Evolutionary conservation across 2,113 vertebrate species (phyloP), one percentile per base, ranked within the genome.

Genomic region (Corvus cornix): DNA sequence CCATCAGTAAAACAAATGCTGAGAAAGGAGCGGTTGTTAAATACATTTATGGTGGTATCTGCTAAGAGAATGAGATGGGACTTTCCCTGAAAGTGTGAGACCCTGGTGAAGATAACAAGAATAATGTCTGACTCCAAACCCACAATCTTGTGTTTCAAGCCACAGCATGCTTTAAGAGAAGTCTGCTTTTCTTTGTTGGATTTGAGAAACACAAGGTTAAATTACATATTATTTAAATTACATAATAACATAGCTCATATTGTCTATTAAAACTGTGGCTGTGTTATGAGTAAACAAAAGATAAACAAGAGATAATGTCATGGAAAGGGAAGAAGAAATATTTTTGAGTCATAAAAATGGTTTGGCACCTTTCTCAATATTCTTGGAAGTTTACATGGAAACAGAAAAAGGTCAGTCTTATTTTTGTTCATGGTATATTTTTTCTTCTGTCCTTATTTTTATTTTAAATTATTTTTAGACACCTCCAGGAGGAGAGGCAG

Each of bases 211-310:
- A 66, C 17, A 69, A 62, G 4, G 0, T 41, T 41, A 41, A 41
- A 41, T 41, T 41, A 41, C 39, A 41, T 41, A 41, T 41, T 41
- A 41, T 41, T 41, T 41, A 41, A 62, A 44, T 79, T 77, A 70
- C 26, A 19, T 55, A 74, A 48, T n/a, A 84, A 67, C 33, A 62
- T 37, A 77, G 46, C 30, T 76, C 59, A n/a, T 94, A 26, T 89
- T 93, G 63, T 80, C 33, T 84, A 0, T 84, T 86, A 83, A 80
- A 90, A 78, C 84, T 74, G n/a, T 55, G 70, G 27, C 52, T 75
- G 41, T 92, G 33, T 84, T 91, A 63, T 44, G 35, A 79, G 30
- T 88, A 95, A 95, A 88, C 69, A 92, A 83, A 88, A 88, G 20
- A 28, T 33, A 52, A 89, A 76, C 0, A 16, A 44, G 46, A 72